Base-by-base conservation (phyloP, 2,888 invertebrate species). In the Lottia scabra region DNA sequence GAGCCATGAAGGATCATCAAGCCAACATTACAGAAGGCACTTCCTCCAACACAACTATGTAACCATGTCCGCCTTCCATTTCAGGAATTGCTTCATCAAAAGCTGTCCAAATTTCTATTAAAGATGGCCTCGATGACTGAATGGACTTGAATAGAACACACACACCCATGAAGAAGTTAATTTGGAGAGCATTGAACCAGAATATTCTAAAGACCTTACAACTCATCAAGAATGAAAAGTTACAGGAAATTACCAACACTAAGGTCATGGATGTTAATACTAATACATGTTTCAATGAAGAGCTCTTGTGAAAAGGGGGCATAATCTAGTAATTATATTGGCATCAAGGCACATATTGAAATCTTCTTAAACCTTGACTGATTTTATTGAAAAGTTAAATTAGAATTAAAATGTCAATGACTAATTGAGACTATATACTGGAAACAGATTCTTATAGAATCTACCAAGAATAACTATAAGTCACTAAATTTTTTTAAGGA, bases 181-280 rank as follows among this genome's bases (percentile, higher is more conserved):
- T 70, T 70, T 56, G 23, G 62, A 16, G 43, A 56, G 65, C 62
- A 65, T 70, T 70, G 65, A 70, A 66, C 65, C 56, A 43, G 56
- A 38, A 26, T 48, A 27, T 30, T 43, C 65, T 38, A 30, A 38
- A 43, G 27, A 62, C 56, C 66, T 48, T 26, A 16, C 38, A 66
- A n/a, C 48, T 38, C 38, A 56, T 56, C 56, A 19, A 19, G 23
- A 56, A 56, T 56, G 19, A 56, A 56, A 44, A 65, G 56, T 70
- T 30, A 62, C 70, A 70, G 70, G 70, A 70, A 70, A 70, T 70
- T 65, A 70, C 62, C 23, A 48, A 56, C 48, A 43, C 56, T 66
- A 16, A 46, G 70, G 65, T 65, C 65, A 65, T 48, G 65, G 30
- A 16, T 44, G 27, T 45, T 46, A 27, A 70, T 66, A 43, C 38